A percentile compares a stretch with the other conserved stretches of the same genome.
Conservation (phyloP, 2,888 invertebrate species). For the Parnassius glacialis region DNA sequence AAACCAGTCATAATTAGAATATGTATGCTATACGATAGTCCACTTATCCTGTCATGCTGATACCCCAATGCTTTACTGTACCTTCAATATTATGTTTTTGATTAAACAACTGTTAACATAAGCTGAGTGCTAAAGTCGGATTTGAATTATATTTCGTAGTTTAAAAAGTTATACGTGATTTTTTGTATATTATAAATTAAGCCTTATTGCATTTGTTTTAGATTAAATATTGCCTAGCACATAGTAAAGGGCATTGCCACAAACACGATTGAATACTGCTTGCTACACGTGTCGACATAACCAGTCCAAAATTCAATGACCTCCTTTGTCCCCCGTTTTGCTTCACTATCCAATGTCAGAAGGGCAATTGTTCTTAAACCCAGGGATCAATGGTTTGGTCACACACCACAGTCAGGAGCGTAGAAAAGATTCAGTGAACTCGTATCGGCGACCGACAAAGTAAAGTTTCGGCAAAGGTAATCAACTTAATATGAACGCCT, state of each 20-base stretch:
- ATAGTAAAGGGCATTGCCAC: slow-evolving; percentile 20
- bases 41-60: no score
- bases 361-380: not conserved
- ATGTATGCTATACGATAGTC: no score
- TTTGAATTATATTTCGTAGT: slow-evolving; percentile 10
- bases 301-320: slow-evolving; percentile 12
- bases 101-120: no score
- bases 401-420: slow-evolving; percentile 52
- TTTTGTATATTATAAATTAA: not conserved
- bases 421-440: slow-evolving; percentile 79
- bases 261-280: slow-evolving; percentile 24
- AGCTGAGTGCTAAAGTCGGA: no score
- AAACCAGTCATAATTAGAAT: no score
- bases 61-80: no score
- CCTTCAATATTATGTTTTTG: no score
- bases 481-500: slow-evolving; percentile 74
- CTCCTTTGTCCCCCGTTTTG: not conserved
- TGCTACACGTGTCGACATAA: slow-evolving; percentile 23
- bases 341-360: not conserved
- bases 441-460: slow-evolving; percentile 68
- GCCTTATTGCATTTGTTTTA: not conserved
- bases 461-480: slow-evolving; percentile 76
- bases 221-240: not conserved
- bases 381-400: not conserved
- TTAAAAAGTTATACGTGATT: slow-evolving; percentile 21